Conservation (phyloP, 2,888 invertebrate genomes). For the Apodemia zela region DNA sequence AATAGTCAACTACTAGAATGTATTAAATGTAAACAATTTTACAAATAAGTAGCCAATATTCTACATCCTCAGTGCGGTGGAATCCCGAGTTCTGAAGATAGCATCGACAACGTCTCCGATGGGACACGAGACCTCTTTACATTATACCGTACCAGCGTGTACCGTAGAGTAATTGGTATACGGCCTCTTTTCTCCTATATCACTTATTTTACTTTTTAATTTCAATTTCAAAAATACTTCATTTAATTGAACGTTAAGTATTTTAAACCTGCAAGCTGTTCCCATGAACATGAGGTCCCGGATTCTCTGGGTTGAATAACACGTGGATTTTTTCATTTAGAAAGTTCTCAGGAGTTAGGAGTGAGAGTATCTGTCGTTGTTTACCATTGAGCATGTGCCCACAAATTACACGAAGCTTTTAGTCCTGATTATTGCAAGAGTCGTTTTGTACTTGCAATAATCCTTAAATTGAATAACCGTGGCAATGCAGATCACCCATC, state of each 20-base stretch:
- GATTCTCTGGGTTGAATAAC: too few relatives aligned
- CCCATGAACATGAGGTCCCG: too few relatives aligned
- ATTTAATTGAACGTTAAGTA: neutral
- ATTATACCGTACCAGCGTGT: slow-evolving; percentile 42
- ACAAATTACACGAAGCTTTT: too few relatives aligned
- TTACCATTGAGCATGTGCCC: too few relatives aligned
- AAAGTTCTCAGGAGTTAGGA: too few relatives aligned
- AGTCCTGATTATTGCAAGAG: too few relatives aligned
- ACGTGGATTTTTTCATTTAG: too few relatives aligned
- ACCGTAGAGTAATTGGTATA: slow-evolving; percentile 42
- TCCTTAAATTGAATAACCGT: too few relatives aligned
- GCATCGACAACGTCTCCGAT: slow-evolving; percentile 55
- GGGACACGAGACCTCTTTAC: slow-evolving; percentile 47
- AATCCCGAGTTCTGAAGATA: slow-evolving; percentile 57
- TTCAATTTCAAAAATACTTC: slow-evolving; percentile 4
- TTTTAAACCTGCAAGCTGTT: neutral
- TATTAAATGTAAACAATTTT: neutral
- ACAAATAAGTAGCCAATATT: slow-evolving; percentile 38
- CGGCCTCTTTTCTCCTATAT: slow-evolving; percentile 17
- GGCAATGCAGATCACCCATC: too few relatives aligned
- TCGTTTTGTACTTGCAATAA: too few relatives aligned
- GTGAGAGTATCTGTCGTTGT: too few relatives aligned
- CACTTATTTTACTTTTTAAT: slow-evolving; percentile 10
- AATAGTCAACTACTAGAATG: too few relatives aligned
- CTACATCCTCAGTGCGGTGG: slow-evolving; percentile 38